Percentiles rank a stretch among this genome's conserved stretches.
Evolutionary conservation across 2,888 invertebrate species (phyloP).

Genomic region (Caenorhabditis imperialis): DNA sequence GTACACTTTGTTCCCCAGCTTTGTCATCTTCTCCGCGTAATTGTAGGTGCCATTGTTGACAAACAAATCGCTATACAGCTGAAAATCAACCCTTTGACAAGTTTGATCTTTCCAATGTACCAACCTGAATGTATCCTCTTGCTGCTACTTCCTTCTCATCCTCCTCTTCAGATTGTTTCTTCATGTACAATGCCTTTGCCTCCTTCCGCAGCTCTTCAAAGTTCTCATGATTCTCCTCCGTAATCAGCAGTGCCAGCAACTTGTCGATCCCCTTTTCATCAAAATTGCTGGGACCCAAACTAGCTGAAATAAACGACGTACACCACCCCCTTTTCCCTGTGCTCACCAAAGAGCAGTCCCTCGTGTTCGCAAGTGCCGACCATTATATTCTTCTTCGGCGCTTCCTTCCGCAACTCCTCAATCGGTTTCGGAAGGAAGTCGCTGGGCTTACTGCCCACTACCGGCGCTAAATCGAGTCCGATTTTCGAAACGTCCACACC

Average conservation of each 20-base stretch:
- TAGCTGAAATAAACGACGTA: slow-evolving; percentile 51
- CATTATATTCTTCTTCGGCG: slow-evolving; percentile 68
- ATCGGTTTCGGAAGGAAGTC: slow-evolving; percentile 68
- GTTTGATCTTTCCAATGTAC: neutral
- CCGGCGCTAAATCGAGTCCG: slow-evolving; percentile 65
- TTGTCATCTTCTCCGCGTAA: slow-evolving; percentile 64
- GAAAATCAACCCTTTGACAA: slow-evolving; percentile 37
- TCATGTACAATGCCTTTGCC: slow-evolving; percentile 68
- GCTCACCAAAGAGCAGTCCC: slow-evolving; percentile 66
- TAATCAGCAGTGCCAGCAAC: slow-evolving; percentile 66
- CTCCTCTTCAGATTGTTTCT: slow-evolving; percentile 54
- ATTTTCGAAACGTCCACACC: slow-evolving; percentile 69
- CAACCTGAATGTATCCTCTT: slow-evolving; percentile 68
- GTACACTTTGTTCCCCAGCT: slow-evolving; percentile 63
- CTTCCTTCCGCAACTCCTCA: slow-evolving; percentile 65
- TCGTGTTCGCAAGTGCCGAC: slow-evolving; percentile 69
- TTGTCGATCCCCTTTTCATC: slow-evolving; percentile 71
- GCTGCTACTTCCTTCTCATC: slow-evolving; percentile 63
- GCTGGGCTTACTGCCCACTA: slow-evolving; percentile 58
- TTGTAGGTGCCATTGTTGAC: slow-evolving; percentile 66
- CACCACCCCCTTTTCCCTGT: neutral
- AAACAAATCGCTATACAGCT: slow-evolving; percentile 70
- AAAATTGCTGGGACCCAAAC: slow-evolving; percentile 62
- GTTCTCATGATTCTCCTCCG: slow-evolving; percentile 63
- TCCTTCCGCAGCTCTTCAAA: slow-evolving; percentile 64